These are phyloP conservation scores for Cyphomyrus plagiostoma DNA, from an alignment of 2,113 vertebrate genomes.

Conservation along the genomic window DNA sequence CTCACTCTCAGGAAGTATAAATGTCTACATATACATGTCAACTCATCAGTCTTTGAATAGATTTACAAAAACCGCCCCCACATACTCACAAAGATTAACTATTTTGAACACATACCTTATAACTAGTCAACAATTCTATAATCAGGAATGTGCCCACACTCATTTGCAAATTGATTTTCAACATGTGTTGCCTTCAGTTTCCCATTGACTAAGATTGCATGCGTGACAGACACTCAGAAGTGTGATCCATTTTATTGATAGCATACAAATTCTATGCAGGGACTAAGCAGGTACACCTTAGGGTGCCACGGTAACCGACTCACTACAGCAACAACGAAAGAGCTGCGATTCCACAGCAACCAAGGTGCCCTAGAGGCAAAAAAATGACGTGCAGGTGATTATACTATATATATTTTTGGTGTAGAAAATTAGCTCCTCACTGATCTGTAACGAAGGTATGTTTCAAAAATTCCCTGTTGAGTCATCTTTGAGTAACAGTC, in stretches of 20 bases:
- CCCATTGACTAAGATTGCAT: neutral
- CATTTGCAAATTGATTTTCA: neutral
- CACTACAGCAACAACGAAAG: neutral
- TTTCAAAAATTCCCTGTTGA: neutral
- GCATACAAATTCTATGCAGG: neutral
- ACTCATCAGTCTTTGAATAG: neutral
- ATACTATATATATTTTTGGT: neutral
- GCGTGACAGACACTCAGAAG: neutral
- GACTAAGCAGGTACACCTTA: neutral
- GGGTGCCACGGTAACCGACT: neutral
- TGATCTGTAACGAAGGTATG: neutral
- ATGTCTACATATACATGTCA: neutral
- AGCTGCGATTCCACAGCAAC: neutral
- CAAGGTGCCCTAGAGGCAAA: neutral
- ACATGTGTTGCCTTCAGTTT: neutral
- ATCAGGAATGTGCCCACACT: neutral
- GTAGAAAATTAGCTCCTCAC: neutral
- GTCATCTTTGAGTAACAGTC: neutral
- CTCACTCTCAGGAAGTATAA: neutral
- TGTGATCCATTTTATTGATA: neutral
- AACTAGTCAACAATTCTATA: neutral
- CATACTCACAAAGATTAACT: neutral
- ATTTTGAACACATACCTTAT: neutral
- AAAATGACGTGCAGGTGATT: neutral
- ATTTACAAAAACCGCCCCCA: neutral